phyloP scores from a whole-genome alignment of 2,888 invertebrate genomes.

The Agrotis segetum region DNA sequence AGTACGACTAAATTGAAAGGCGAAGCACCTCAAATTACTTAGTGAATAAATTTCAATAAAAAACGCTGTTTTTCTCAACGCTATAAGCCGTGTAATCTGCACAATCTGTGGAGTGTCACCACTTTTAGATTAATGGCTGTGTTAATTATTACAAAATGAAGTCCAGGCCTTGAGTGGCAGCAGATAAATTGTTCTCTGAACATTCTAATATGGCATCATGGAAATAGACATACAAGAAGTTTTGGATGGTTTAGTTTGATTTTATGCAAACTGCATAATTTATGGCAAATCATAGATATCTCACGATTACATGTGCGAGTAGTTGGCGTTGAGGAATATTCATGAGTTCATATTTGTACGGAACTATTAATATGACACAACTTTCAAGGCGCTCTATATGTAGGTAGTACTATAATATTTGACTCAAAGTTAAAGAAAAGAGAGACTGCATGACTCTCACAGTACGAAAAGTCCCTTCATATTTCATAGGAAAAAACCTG shows the following conservation, averaged over 20 bases:
- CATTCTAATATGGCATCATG: constrained; percentile 41
- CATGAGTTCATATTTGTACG: too few relatives aligned
- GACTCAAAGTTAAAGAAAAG: too few relatives aligned
- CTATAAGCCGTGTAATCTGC: constrained; percentile 42
- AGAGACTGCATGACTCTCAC: too few relatives aligned
- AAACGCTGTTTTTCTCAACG: constrained; percentile 27
- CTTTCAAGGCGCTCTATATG: too few relatives aligned
- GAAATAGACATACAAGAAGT: constrained; percentile 19
- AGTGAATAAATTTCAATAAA: constrained; percentile 47
- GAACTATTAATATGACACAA: too few relatives aligned
- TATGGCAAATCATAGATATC: not conserved
- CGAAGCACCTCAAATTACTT: constrained; percentile 35
- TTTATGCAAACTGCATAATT: not conserved
- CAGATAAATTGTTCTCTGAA: constrained; percentile 55
- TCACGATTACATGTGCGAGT: not conserved
- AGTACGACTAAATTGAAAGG: constrained; percentile 27
- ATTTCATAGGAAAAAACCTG: too few relatives aligned
- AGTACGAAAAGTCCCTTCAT: too few relatives aligned
- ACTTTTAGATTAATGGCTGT: constrained; percentile 58
- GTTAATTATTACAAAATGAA: constrained; percentile 58
- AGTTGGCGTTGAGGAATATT: not conserved
- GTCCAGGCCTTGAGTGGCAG: constrained; percentile 47
- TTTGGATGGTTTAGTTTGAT: constrained; percentile 3
- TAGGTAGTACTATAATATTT: too few relatives aligned
- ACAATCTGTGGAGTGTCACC: constrained; percentile 52